Percentiles rank a stretch among this genome's conserved stretches.
phyloP scores from a whole-genome alignment of 2,888 invertebrate genomes.

The Clivina fossor region DNA sequence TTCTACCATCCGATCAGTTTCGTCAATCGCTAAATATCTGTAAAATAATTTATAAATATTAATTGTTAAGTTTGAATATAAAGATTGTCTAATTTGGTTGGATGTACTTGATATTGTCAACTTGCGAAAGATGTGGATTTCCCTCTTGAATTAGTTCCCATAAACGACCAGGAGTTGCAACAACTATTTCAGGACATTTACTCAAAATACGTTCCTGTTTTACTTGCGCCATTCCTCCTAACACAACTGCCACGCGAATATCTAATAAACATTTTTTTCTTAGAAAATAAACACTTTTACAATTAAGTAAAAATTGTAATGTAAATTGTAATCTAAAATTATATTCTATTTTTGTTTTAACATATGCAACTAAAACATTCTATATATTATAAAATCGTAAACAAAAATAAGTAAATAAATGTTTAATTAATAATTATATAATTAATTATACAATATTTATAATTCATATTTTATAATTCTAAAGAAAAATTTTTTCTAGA shows the following conservation, averaged over 20 bases:
- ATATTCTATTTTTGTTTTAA: too few species aligned
- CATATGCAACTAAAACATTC: too few species aligned
- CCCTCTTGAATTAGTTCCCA: constrained; percentile 90
- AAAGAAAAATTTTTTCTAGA: constrained; percentile 4
- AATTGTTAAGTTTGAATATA: not conserved
- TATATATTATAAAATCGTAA: too few species aligned
- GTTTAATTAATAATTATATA: too few species aligned
- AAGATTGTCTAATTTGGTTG: constrained; percentile 2
- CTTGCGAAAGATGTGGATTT: constrained; percentile 72
- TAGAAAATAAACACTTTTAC: constrained; percentile 13
- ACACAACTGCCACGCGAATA: constrained; percentile 75
- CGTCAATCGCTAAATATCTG: constrained; percentile 93
- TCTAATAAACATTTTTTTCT: too few species aligned
- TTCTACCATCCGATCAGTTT: constrained; percentile 98
- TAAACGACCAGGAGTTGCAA: constrained; percentile 95
- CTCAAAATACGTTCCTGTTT: constrained; percentile 89
- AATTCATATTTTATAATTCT: too few species aligned
- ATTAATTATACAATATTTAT: too few species aligned
- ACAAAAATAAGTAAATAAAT: constrained; percentile 20
- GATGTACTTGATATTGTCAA: constrained; percentile 66
- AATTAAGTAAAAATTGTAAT: too few species aligned
- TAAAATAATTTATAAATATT: constrained; percentile 29
- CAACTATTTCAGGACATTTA: constrained; percentile 87
- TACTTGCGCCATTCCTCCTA: constrained; percentile 92
- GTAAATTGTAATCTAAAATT: too few species aligned